Evolutionary conservation across 2,888 invertebrate species (phyloP).

Genomic region (Cyaniris semiargus): DNA sequence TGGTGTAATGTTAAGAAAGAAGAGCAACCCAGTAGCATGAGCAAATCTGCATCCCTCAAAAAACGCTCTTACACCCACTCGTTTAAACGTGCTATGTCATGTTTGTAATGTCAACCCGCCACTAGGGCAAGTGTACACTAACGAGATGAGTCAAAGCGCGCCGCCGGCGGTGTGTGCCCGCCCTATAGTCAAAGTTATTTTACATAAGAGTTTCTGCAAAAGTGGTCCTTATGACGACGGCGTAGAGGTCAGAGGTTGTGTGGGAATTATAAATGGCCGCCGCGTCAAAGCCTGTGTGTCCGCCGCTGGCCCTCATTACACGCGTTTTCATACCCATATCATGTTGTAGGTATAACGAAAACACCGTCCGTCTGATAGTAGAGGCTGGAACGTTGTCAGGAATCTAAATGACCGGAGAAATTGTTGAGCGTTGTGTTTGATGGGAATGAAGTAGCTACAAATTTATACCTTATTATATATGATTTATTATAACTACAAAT

Average conservation of each 20-base stretch:
- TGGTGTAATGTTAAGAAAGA: too few species aligned
- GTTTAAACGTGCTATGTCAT: background rate
- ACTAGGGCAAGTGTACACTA: slow-evolving; percentile 15
- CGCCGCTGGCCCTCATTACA: background rate
- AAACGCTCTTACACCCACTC: background rate
- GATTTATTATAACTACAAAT: too few species aligned
- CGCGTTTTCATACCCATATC: background rate
- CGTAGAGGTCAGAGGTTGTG: too few species aligned
- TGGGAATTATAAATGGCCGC: background rate
- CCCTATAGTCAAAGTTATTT: background rate
- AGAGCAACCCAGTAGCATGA: background rate
- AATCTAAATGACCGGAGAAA: background rate
- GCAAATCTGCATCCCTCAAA: background rate
- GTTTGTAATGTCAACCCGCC: background rate
- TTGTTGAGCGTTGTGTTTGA: background rate
- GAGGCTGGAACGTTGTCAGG: background rate
- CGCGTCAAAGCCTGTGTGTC: background rate
- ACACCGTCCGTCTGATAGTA: background rate
- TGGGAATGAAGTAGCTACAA: too few species aligned
- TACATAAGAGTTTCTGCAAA: too few species aligned
- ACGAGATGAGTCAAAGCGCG: slow-evolving; percentile 5
- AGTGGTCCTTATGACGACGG: too few species aligned
- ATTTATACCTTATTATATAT: too few species aligned
- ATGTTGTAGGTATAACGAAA: too few species aligned
- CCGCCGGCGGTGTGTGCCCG: background rate